Percentiles rank a stretch among this genome's conserved stretches.
phyloP scores from a whole-genome alignment of 2,888 invertebrate species.

The Calliphora vomitoria region DNA sequence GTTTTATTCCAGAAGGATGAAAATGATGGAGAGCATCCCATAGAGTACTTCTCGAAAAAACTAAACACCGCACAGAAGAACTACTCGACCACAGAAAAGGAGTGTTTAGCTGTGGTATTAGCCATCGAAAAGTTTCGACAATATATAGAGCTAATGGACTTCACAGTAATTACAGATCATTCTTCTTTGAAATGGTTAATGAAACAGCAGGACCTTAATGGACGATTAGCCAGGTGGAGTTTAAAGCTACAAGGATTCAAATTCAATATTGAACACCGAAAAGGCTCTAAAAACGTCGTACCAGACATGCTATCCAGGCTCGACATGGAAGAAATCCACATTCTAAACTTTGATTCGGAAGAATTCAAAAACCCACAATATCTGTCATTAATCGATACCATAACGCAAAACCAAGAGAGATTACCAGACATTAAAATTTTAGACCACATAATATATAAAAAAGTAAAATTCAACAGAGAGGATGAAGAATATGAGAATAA shows the following conservation, averaged over 20 bases:
- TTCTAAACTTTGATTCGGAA: not conserved
- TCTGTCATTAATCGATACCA: not conserved
- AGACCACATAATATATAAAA: not conserved
- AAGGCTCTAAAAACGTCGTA: not conserved
- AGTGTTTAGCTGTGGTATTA: too few species aligned
- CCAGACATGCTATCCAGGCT: not conserved
- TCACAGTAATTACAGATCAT: too few species aligned
- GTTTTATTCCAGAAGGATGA: conserved; percentile 53
- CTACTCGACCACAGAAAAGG: not conserved
- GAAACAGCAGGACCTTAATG: too few species aligned
- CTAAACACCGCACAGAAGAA: not conserved
- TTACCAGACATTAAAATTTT: not conserved
- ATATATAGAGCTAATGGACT: too few species aligned
- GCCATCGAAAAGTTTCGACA: too few species aligned
- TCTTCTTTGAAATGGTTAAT: too few species aligned
- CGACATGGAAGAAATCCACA: not conserved
- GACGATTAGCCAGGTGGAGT: not conserved
- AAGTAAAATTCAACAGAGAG: not conserved
- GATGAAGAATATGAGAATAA: not conserved
- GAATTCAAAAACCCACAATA: not conserved
- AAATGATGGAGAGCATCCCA: conserved; percentile 11
- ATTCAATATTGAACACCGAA: not conserved
- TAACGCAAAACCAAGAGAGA: not conserved
- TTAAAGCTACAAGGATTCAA: not conserved
- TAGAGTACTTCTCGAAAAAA: not conserved